Conservation (phyloP, 2,113 vertebrate genomes). For the Oxygymnocypris stewartii region DNA sequence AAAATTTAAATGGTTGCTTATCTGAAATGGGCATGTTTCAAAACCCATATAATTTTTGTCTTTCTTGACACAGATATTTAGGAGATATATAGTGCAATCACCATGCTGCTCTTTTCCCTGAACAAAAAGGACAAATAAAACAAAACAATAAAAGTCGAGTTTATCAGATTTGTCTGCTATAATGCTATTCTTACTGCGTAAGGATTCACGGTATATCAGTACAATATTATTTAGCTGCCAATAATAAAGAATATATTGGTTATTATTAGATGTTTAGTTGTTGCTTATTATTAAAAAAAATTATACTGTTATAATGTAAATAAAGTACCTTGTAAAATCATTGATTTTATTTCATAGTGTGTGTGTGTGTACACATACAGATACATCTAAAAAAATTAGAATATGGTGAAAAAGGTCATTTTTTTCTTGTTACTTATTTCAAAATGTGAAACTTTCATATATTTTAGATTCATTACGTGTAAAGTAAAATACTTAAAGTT, state of each 20-base stretch:
- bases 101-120: background rate
- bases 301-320: background rate
- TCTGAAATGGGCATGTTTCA: background rate
- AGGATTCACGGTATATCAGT: background rate
- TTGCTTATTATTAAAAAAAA: background rate
- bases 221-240: background rate
- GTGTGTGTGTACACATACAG: no score
- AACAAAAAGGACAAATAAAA: background rate
- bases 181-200: background rate
- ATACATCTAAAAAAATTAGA: no score
- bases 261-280: background rate
- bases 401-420: no score
- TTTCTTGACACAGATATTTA: background rate
- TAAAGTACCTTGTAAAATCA: no score
- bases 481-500: no score
- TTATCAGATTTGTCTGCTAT: background rate
- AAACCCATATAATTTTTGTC: background rate
- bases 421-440: no score
- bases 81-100: background rate
- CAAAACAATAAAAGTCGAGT: background rate
- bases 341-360: no score
- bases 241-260: background rate
- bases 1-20: background rate
- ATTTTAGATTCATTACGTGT: no score
- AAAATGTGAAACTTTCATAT: no score